Conservation (phyloP, 2,113 vertebrate genomes). For the Labeo rohita region DNA sequence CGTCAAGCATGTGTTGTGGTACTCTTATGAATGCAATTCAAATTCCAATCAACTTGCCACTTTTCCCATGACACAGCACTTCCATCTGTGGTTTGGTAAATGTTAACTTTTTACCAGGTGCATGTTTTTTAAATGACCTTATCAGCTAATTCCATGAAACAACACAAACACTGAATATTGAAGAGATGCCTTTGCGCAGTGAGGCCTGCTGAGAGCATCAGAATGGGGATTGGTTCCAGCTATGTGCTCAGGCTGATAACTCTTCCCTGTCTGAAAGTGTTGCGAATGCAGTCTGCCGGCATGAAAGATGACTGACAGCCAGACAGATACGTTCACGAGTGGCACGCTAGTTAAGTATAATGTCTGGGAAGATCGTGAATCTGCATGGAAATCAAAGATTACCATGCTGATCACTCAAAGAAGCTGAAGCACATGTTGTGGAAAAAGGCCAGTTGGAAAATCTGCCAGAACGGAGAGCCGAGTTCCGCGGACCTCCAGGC, state of each 20-base stretch:
- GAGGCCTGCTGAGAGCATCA: background rate
- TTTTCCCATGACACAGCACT: conserved; percentile 25
- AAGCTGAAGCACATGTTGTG: conserved; percentile 57
- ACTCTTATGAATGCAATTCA: background rate
- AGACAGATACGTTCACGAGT: conserved; percentile 19
- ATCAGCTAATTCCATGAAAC: conserved; percentile 25
- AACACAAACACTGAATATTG: background rate
- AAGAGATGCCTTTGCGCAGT: background rate
- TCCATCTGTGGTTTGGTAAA: background rate
- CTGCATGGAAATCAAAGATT: conserved; percentile 52
- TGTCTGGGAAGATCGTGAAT: conserved; percentile 48
- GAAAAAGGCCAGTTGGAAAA: conserved; percentile 29
- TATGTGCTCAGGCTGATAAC: conserved; percentile 16
- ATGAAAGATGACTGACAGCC: conserved; percentile 44
- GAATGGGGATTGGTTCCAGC: conserved; percentile 34
- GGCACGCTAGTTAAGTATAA: conserved; percentile 14
- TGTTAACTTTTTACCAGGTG: conserved; percentile 13
- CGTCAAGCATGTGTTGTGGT: too few relatives aligned
- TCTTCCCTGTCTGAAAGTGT: conserved; percentile 19
- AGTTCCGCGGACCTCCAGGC: conserved; percentile 29
- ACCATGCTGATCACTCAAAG: conserved; percentile 57
- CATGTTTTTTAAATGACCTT: conserved; percentile 25
- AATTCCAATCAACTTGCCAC: conserved; percentile 11
- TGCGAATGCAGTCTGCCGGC: conserved; percentile 40
- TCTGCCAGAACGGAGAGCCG: conserved; percentile 25